Base-by-base conservation (phyloP, 2,888 invertebrate genomes). In the Agrotis ipsilon region DNA sequence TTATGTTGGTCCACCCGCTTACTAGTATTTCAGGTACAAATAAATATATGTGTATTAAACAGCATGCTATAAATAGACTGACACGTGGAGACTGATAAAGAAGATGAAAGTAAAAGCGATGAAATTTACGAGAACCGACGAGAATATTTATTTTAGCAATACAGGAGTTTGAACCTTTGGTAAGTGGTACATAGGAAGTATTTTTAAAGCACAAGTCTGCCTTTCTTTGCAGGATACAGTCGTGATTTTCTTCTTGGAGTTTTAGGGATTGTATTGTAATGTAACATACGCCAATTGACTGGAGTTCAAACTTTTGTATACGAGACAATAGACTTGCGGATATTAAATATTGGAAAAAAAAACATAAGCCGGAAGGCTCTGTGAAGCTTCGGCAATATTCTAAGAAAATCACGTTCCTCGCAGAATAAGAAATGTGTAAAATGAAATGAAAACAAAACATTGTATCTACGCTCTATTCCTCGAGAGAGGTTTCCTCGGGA, bases 391-490 rank as follows among this genome's bases (percentile, higher is more conserved):
- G 14, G 21, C 57, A 43, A 62, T 62, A 74, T 70, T 62, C 58
- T 52, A 14, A 49, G 58, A 27, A 61, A 65, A 78, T 64, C 66
- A 39, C 58, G 62, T 7, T 58, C 43, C 51, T 45, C 46, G 24
- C n/a, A 16, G 48, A 51, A 73, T 59, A 67, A 57, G 46, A 60
- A 72, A 59, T 59, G 27, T 48, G 51, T 63, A 51, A 67, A 77
- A 73, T 73, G 48, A 60, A 79, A 73, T 55, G 62, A 59, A 67
- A 77, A 63, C 74, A 63, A 73, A 79, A 74, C 74, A 59, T 39
- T 51, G 7, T 46, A 24, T 49, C 32, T 19, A 24, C 18, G 43
- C 18, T 5, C 39, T 24, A 18, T 45, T 55, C 49, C 19, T 45
- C 45, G 54, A 49, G 6, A 4, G 52, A 39, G n/a, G 24, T 60